Base-by-base conservation (phyloP, 2,113 vertebrate species). In the Caranx ignobilis region DNA sequence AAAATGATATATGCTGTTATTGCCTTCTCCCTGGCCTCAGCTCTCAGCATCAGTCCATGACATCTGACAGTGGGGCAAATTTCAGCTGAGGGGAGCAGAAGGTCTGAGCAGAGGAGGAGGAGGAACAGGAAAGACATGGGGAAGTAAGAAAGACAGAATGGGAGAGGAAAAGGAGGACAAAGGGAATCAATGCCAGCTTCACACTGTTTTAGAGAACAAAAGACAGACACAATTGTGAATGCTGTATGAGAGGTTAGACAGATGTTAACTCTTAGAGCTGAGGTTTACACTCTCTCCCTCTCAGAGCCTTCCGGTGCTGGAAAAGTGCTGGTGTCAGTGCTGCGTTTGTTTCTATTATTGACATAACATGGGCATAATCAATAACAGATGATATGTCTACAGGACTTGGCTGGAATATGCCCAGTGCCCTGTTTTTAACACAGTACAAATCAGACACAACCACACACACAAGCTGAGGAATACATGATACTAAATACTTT, bases 91-190 rank as follows among this genome's bases (percentile, higher is more conserved):
- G 81, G 37, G 52, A 78, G 48, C 54, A 41, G 50, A 50, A 26
- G 26, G 26, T 26, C 18, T 59, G 83, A 72, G 57, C 57, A 57
- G 86, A 88, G 83, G 79, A 86, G 83, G 68, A 87, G 83, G 79
- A 86, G 83, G 68, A 87, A 91, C 75, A 91, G 90, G 90, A 93
- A 91, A 81, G 77, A 70, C 59, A 34, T 19, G 48, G 31, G 89
- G 72, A 86, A 91, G 92, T 89, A 90, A 87, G 82, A 74, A 50
- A 70, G 59, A 67, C 43, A 80, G 66, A 87, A 77, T 59, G 69
- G 45, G 3, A 80, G 80, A 81, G 78, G 77, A 89, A 82, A 47
- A 83, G n/a, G 43, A 71, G 54, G 71, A 91, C 86, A 92, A 89
- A 88, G 84, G 75, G 82, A 85, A 84, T 57, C n/a, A 79, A 81